A percentile compares a stretch with the other conserved stretches of the same genome.
Conservation (phyloP, 1,140 invertebrate species). For the Dendrolimus punctatus region DNA sequence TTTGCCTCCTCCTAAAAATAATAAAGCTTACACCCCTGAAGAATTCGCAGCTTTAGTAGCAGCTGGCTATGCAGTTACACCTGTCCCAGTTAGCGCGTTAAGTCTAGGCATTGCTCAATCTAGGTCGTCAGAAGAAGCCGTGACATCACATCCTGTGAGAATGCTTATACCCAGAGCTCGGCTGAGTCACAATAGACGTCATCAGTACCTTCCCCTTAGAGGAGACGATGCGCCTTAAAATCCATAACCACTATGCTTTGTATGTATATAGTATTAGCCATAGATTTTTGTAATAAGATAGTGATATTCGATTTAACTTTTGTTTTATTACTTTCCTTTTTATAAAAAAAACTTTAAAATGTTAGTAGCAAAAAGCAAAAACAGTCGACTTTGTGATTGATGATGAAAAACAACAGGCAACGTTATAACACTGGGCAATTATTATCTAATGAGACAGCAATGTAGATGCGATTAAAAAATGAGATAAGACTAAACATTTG, state of each 20-base stretch:
- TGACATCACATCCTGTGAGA: slow-evolving; percentile 26
- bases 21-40: slow-evolving; percentile 67
- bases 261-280: slow-evolving; percentile 46
- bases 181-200: slow-evolving; percentile 32
- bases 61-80: slow-evolving; percentile 67
- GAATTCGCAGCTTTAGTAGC: slow-evolving; percentile 66
- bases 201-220: slow-evolving; percentile 55
- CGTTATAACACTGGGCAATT: no score
- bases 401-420: no score
- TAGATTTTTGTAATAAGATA: slow-evolving; percentile 42
- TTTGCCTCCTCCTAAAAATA: slow-evolving; percentile 65
- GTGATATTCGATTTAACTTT: slow-evolving; percentile 15
- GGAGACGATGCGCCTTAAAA: slow-evolving; percentile 56
- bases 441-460: no score
- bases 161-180: slow-evolving; percentile 28
- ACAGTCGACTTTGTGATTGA: no score
- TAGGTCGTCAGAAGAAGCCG: slow-evolving; percentile 36
- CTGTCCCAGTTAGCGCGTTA: slow-evolving; percentile 56
- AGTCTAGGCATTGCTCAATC: slow-evolving; percentile 42
- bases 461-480: no score
- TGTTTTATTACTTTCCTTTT: no score
- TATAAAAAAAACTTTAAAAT: no score
- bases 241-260: slow-evolving; percentile 7
- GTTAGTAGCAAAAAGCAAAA: no score
- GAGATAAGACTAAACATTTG: no score